Conservation (phyloP, 2,888 invertebrate species). For the Pheosia tremula region DNA sequence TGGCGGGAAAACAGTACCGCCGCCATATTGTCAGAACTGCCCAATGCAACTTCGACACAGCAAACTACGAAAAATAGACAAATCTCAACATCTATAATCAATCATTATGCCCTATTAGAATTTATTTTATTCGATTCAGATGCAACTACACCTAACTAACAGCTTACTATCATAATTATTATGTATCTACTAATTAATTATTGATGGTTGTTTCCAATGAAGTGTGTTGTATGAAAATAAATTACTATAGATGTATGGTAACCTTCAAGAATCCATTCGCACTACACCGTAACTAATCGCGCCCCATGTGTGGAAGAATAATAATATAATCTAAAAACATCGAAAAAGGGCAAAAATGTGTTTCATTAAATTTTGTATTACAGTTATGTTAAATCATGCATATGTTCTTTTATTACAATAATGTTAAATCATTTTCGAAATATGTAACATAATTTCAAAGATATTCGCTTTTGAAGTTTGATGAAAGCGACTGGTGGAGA, state of each 20-base stretch:
- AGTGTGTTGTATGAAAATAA: conserved; percentile 69
- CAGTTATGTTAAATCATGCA: no score
- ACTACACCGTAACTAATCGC: conserved; percentile 16
- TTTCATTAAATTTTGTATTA: no score
- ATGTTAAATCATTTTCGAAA: no score
- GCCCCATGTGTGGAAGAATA: conserved; percentile 15
- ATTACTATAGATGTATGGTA: conserved; percentile 59
- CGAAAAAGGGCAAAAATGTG: neutral
- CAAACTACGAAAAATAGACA: conserved; percentile 79
- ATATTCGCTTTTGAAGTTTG: no score
- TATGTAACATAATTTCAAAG: no score
- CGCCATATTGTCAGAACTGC: conserved; percentile 62
- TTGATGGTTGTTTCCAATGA: conserved; percentile 32
- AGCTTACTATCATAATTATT: conserved; percentile 40
- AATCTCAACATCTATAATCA: conserved; percentile 53
- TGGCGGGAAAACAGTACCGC: conserved; percentile 26
- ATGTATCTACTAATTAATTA: conserved; percentile 26
- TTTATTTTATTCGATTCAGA: conserved; percentile 60
- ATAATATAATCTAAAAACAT: conserved; percentile 12
- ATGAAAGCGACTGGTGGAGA: no score
- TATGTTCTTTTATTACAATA: no score
- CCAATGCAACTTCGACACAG: conserved; percentile 58
- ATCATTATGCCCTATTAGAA: conserved; percentile 52
- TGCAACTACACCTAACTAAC: conserved; percentile 54
- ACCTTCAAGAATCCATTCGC: conserved; percentile 43